phyloP scores from a whole-genome alignment of 2,797 vertebrate genomes.

The Myotis pilosus region DNA sequence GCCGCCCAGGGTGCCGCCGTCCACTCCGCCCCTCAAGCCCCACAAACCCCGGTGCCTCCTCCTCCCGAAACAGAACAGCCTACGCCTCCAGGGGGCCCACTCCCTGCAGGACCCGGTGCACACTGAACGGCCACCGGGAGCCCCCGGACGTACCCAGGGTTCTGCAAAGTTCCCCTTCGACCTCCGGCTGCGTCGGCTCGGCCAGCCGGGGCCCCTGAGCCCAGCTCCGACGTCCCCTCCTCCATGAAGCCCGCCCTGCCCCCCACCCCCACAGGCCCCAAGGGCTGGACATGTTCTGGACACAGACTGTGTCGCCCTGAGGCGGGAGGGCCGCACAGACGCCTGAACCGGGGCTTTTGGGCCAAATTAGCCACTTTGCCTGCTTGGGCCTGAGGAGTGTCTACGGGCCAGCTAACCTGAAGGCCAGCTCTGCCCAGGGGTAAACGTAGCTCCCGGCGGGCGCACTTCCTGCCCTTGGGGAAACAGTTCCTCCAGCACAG shows the following conservation, averaged over 20 bases:
- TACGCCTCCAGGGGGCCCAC: no score
- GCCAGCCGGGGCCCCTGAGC: background rate
- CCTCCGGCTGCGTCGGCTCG: background rate
- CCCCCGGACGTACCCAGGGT: background rate
- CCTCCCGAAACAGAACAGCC: background rate
- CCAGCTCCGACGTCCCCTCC: background rate
- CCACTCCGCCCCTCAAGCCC: background rate
- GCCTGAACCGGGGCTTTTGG: rapidly evolving
- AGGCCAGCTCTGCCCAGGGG: background rate
- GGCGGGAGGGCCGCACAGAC: rapidly evolving
- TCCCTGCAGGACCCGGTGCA: background rate
- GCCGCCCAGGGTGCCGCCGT: no score
- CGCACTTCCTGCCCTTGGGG: background rate
- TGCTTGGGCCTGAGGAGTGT: rapidly evolving
- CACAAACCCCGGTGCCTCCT: background rate
- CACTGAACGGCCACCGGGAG: no score
- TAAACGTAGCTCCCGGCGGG: rapidly evolving
- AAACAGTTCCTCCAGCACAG: background rate
- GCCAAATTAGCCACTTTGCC: background rate
- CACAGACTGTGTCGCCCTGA: rapidly evolving
- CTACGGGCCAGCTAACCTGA: rapidly evolving
- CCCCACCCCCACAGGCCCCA: rapidly evolving
- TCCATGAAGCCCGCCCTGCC: rapidly evolving
- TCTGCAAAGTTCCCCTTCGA: background rate
- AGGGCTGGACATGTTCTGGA: rapidly evolving